Evolutionary conservation across 2,113 vertebrate genomes (phyloP).

Genomic region (Rafetus swinhoei): DNA sequence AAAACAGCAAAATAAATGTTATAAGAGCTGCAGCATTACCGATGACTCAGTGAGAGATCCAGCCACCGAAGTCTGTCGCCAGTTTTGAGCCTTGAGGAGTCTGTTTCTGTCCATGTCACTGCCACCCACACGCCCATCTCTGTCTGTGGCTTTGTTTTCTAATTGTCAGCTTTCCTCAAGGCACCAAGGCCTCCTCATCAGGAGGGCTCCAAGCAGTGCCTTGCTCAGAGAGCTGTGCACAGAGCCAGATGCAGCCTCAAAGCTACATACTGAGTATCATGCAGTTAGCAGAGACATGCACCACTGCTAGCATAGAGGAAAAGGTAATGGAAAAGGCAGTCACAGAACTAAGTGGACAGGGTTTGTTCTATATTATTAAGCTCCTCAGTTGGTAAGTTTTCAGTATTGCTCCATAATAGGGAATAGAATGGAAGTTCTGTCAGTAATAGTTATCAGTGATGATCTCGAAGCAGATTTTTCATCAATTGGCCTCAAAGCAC

Average conservation of each 20-base stretch:
- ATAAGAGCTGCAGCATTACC: slow-evolving; percentile 3
- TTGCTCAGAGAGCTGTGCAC: not conserved
- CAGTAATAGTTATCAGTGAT: not conserved
- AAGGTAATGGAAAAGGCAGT: not conserved
- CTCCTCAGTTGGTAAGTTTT: not conserved
- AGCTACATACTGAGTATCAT: not conserved
- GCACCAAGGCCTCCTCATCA: slow-evolving; percentile 3
- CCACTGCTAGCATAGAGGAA: not conserved
- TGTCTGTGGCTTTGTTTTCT: slow-evolving; percentile 63
- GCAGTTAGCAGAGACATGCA: slow-evolving; percentile 17
- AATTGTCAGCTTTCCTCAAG: slow-evolving; percentile 59
- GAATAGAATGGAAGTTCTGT: not conserved
- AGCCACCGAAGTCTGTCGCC: slow-evolving; percentile 58
- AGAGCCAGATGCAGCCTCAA: not conserved
- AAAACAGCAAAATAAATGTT: slow-evolving; percentile 54
- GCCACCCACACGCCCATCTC: slow-evolving; percentile 54
- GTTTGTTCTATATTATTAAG: not conserved
- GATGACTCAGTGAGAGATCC: slow-evolving; percentile 41
- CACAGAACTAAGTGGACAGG: rapidly evolving
- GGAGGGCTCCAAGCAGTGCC: not conserved
- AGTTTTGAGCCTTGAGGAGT: slow-evolving; percentile 37
- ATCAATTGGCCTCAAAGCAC: not conserved
- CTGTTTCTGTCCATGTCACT: slow-evolving; percentile 54
- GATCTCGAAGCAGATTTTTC: not conserved
- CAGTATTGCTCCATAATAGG: rapidly evolving